A percentile compares a stretch with the other conserved stretches of the same genome.
phyloP scores from a whole-genome alignment of 2,113 vertebrate genomes.

The Pteronura brasiliensis region DNA sequence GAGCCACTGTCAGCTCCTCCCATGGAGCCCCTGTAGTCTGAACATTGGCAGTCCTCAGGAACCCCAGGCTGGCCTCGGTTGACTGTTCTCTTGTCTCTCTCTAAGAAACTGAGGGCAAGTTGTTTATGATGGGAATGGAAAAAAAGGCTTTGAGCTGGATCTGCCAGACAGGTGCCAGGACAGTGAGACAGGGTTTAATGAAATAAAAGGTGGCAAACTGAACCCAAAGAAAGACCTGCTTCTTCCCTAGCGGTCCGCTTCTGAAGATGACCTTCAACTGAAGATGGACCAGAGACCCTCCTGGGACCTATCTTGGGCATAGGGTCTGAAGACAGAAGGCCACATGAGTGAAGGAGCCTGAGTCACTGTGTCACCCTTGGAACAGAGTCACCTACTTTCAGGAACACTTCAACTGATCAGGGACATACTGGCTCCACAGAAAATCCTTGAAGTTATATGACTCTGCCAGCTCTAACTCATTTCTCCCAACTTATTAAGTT shows the following conservation, averaged over 20 bases:
- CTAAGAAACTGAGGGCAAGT: background rate
- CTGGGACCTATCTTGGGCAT: background rate
- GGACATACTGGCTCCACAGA: background rate
- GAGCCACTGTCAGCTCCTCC: background rate
- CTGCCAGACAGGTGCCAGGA: background rate
- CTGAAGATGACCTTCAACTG: background rate
- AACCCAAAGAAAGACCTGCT: background rate
- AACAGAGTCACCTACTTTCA: background rate
- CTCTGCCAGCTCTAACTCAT: background rate
- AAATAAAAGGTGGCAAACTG: background rate
- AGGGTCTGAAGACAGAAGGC: background rate
- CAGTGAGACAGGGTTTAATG: background rate
- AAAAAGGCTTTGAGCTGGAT: background rate
- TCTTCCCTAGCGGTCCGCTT: background rate
- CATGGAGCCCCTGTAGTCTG: background rate
- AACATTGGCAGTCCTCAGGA: background rate
- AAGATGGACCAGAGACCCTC: background rate
- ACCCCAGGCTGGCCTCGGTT: background rate
- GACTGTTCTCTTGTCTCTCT: background rate
- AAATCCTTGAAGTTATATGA: background rate
- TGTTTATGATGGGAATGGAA: background rate
- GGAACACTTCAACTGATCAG: background rate
- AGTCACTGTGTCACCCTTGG: background rate
- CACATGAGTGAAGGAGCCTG: background rate
- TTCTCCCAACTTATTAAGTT: background rate